A percentile compares a stretch with the other conserved stretches of the same genome.
These are phyloP conservation scores for Osmoderma eremita DNA, from an alignment of 2,888 invertebrate species.

Conservation along the genomic window DNA sequence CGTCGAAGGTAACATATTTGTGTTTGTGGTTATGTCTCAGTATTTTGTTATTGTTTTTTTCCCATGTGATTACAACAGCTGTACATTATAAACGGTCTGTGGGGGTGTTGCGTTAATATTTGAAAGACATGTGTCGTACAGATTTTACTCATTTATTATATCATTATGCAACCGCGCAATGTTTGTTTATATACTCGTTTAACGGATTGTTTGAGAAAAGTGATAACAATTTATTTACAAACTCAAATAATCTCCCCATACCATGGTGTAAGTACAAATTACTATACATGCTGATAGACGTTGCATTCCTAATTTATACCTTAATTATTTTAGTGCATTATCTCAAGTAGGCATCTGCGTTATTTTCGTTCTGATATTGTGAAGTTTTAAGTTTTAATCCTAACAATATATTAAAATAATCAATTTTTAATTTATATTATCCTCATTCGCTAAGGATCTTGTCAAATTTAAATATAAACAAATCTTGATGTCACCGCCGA, in stretches of 20 bases:
- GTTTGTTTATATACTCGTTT: slow-evolving; percentile 18
- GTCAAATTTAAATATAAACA: not conserved
- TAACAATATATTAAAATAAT: no score
- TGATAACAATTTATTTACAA: slow-evolving; percentile 2
- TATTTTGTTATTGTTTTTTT: slow-evolving; percentile 50
- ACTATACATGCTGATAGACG: no score
- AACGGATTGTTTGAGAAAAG: not conserved
- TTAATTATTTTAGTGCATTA: not conserved
- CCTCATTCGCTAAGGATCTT: not conserved
- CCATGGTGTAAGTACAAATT: not conserved
- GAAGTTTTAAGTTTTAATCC: no score
- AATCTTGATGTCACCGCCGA: slow-evolving; percentile 1
- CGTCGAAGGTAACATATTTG: slow-evolving; percentile 50
- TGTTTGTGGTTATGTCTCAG: slow-evolving; percentile 50
- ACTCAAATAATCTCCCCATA: no score
- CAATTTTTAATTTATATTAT: not conserved
- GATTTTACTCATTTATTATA: slow-evolving; percentile 12
- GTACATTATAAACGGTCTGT: not conserved
- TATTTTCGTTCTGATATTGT: not conserved
- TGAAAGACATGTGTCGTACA: not conserved
- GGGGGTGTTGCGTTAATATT: not conserved
- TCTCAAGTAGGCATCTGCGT: not conserved
- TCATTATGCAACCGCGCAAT: not conserved
- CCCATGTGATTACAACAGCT: slow-evolving; percentile 41
- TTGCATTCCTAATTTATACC: no score